Percentiles rank a stretch among this genome's conserved stretches.
Conservation (phyloP, 1,140 invertebrate species). For the Chironomus tepperi region DNA sequence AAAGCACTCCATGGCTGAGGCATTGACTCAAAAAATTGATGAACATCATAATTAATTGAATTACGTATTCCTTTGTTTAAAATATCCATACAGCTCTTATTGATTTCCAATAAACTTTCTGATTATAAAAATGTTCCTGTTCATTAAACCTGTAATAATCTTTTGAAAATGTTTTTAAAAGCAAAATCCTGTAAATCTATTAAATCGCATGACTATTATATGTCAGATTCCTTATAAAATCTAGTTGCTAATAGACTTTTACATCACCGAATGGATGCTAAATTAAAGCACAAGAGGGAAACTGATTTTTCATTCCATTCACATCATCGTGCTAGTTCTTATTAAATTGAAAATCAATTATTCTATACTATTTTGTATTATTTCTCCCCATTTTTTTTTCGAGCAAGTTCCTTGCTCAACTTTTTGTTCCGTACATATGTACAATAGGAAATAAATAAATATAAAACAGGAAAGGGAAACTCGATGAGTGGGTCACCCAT, state of each 20-base stretch:
- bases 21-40: slow-evolving; percentile 5
- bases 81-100: not conserved
- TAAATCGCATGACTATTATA: not conserved
- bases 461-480: not conserved
- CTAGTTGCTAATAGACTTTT: not conserved
- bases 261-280: not conserved
- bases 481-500: slow-evolving; percentile 18
- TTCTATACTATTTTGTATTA: not conserved
- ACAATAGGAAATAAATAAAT: too few relatives aligned
- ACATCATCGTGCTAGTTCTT: not conserved
- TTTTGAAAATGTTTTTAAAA: not conserved
- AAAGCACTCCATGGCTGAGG: not conserved
- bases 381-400: too few relatives aligned
- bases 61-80: not conserved
- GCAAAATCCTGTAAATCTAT: not conserved
- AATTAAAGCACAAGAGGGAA: not conserved
- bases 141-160: not conserved
- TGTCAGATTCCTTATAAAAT: slow-evolving; percentile 4
- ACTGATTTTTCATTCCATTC: not conserved
- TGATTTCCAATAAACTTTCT: not conserved
- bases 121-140: too few relatives aligned
- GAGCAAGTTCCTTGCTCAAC: too few relatives aligned
- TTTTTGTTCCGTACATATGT: too few relatives aligned
- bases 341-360: slow-evolving; percentile 9
- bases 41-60: not conserved